Evolutionary conservation across 2,113 vertebrate species (phyloP), one percentile per base, ranked within the genome.

Genomic region (Xiphias gladius): DNA sequence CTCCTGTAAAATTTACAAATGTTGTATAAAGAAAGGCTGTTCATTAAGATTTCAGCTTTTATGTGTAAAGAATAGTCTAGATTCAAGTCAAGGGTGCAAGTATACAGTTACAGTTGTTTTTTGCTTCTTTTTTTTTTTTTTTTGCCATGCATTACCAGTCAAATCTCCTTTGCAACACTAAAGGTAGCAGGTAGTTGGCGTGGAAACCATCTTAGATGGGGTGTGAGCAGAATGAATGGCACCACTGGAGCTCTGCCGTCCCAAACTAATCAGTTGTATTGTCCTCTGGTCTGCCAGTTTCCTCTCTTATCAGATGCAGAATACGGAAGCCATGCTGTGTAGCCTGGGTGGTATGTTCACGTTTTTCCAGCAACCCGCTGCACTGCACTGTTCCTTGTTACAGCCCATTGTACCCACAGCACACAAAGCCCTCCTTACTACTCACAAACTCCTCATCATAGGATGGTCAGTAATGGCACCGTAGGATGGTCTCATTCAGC

Each of bases 251-350:
- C 85, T 79, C 69, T 64, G 74, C 74, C 83, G 79, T 87, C 85
- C 89, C 89, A 84, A 76, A 73, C 83, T 91, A 94, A 95, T 94
- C 91, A 94, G 78, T 48, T 77, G 67, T 72, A 87, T 88, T 91
- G 86, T 94, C 82, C 85, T 77, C 65, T 80, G 73, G 64, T 79
- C 77, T 84, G 73, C 58, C 66, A 54, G 59, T 24, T 82, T 65
- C 62, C 74, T 39, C n/a, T 73, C 73, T 69, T 72, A 82, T 82
- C 84, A 73, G 55, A 63, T 77, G 39, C 26, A 65, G 35, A n/a
- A 66, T 46, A 28, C 13, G 10, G 39, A 26, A 63, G 37, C 48
- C 50, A 63, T 55, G 24, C 66, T n/a, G 73, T 67, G 50, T n/a
- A 57, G 50, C 20, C 6, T 48, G 32, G 61, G 41, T 63, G 50